A percentile compares a stretch with the other conserved stretches of the same genome.
Evolutionary conservation across 1,140 invertebrate genomes (phyloP).

Genomic region (Cherax destructor): DNA sequence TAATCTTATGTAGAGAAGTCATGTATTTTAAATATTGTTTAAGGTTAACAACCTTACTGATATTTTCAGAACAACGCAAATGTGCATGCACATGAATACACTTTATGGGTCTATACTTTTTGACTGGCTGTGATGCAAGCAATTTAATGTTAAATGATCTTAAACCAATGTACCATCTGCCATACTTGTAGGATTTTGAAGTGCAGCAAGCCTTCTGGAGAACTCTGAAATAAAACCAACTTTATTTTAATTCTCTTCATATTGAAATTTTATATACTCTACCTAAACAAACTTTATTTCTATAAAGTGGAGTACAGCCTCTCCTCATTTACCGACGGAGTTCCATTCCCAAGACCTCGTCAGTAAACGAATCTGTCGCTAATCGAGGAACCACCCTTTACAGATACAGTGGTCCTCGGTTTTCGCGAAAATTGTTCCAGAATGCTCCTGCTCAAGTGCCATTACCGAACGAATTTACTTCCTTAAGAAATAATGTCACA

Average conservation of each 20-base stretch:
- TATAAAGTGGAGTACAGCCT: too few relatives aligned
- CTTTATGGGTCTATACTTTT: not conserved
- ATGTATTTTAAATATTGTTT: not conserved
- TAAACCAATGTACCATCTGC: not conserved
- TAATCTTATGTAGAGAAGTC: not conserved
- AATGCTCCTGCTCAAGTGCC: too few relatives aligned
- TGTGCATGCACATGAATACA: not conserved
- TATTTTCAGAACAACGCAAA: not conserved
- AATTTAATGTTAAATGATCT: not conserved
- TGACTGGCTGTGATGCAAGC: not conserved
- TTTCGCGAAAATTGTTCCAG: too few relatives aligned
- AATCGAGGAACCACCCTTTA: too few relatives aligned
- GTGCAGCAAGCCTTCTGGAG: not conserved
- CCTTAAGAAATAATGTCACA: too few relatives aligned
- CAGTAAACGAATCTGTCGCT: too few relatives aligned
- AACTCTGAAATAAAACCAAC: not conserved
- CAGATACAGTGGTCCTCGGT: too few relatives aligned
- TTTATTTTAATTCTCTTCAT: not conserved
- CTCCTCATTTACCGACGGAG: too few relatives aligned
- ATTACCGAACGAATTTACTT: too few relatives aligned
- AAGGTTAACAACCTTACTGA: not conserved
- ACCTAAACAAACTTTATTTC: too few relatives aligned
- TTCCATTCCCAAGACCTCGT: too few relatives aligned
- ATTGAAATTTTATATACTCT: too few relatives aligned
- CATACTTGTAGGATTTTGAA: not conserved